Evolutionary conservation across 2,113 vertebrate species (phyloP).

Genomic region (Corythornis cristatus): DNA sequence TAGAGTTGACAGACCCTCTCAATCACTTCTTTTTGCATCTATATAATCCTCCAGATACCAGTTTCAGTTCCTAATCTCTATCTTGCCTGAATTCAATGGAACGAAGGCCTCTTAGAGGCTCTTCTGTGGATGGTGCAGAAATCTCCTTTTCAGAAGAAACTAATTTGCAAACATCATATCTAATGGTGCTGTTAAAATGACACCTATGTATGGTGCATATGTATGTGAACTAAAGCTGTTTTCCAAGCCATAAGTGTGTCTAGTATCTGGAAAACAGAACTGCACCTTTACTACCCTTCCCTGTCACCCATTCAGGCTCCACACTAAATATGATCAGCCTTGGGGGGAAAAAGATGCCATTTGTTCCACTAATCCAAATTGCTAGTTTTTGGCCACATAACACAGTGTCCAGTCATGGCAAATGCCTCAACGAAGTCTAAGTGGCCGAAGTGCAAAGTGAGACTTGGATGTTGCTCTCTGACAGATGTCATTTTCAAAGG

Average conservation of each 20-base stretch:
- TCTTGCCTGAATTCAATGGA: not conserved
- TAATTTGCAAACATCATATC: not conserved
- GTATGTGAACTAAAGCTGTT: not conserved
- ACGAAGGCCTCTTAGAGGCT: conserved; percentile 7
- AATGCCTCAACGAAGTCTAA: rapidly evolving
- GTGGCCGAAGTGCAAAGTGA: not conserved
- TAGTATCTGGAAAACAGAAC: conserved; percentile 15
- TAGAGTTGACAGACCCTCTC: not conserved
- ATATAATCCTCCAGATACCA: not conserved
- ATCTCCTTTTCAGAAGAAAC: conserved; percentile 9
- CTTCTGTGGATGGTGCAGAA: not conserved
- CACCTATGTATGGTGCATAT: not conserved
- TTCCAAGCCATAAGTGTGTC: not conserved
- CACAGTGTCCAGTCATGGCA: not conserved
- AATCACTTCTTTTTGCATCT: not conserved
- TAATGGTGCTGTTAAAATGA: not conserved
- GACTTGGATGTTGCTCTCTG: not conserved
- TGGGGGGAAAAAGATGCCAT: not conserved
- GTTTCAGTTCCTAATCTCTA: not conserved
- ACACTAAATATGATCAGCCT: not conserved
- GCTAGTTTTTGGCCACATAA: rapidly evolving
- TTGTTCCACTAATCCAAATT: not conserved
- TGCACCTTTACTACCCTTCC: not conserved
- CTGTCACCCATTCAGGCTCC: not conserved
- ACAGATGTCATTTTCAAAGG: not conserved